Base-by-base conservation (phyloP, 2,797 vertebrate genomes). In the Thripadectes ignobilis region DNA sequence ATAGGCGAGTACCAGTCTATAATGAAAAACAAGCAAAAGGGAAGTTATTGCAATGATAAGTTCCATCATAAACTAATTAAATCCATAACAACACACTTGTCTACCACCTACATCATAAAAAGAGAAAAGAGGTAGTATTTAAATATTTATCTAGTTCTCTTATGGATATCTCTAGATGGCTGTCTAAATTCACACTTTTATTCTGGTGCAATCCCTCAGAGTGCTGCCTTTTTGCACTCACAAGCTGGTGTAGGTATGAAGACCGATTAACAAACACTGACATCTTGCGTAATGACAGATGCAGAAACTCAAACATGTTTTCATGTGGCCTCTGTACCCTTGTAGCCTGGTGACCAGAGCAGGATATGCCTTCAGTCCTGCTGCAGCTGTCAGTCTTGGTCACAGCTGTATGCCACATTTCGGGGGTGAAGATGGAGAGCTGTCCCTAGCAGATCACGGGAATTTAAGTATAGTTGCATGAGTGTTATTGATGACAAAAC, bases 371-470 rank as follows among this genome's bases (percentile, higher is more conserved):
- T 66, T 58, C n/a, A 26, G 61, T 52, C 77, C 45, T 52, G 10
- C 43, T 75, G 20, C 57, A 80, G 67, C 36, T n/a, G 10, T 32
- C 0, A 0, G 6, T 59, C 49, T 74, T 65, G 2, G 3, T 32
- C 1, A 0, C 0, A 1, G 36, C 52, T 73, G 23, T 5, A 0
- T 62, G 68, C 30, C 39, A 4, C 6, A 7, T 43, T 14, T n/a
- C 7, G 6, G 10, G 6, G 8, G 13, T 72, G 22, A 68, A 27
- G 43, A 51, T 72, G 57, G 52, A 30, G n/a, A 66, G 12, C 43
- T 69, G 2, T 13, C 29, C 54, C 15, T 14, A 38, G 23, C 30
- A 77, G 68, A 21, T 81, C 27, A 6, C 0, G 2, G 58, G 41
- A 22, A 5, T 72, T 59, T 36, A 81, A 63, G n/a, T 24, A 21